Evolutionary conservation across 2,888 invertebrate genomes (phyloP), one percentile per base, ranked within the genome.

Genomic region (Aradus depressus): DNA sequence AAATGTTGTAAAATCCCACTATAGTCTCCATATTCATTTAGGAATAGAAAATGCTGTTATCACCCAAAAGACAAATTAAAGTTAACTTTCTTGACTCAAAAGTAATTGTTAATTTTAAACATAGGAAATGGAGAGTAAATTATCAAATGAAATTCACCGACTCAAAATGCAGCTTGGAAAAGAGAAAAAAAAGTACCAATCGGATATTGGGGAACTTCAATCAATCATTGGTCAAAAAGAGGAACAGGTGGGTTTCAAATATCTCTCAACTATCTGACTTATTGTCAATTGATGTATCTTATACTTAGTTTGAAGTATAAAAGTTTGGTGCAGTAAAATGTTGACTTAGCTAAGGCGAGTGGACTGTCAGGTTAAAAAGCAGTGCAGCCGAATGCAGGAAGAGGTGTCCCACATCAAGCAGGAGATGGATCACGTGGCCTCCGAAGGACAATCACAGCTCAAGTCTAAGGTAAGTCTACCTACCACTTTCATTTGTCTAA

Each of bases 311-410:
- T 28, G 28, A 28, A 28, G 12, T 12, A 28, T 10, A 28, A 28
- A 28, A 6, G 25, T 14, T 4, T 16, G 12, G 19, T 42, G 2
- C 5, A n/a, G 12, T 2, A 26, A 5, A 18, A 18, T 26, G 19
- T 42, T 16, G 22, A 10, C 25, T 2, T 18, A 47, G 47, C n/a
- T 47, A 18, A 25, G 38, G 18, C 37, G 25, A 25, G 47, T 47
- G 4, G 47, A 47, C 32, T 19, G 21, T n/a, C 47, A 47, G 25
- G 47, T 47, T 12, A 47, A 47, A 23, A 47, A 37, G 6, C 47
- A 47, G 26, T 47, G 47, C n/a, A 47, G 12, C 6, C 35, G 38
- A 26, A 47, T 47, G 47, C 47, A 47, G 35, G 37, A 47, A 32
- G 47, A 47, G 23, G 47, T 47, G 1, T 25, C 35, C 3, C 23